phyloP scores from a whole-genome alignment of 1,140 invertebrate genomes.

The Temnothorax curvispinosus region DNA sequence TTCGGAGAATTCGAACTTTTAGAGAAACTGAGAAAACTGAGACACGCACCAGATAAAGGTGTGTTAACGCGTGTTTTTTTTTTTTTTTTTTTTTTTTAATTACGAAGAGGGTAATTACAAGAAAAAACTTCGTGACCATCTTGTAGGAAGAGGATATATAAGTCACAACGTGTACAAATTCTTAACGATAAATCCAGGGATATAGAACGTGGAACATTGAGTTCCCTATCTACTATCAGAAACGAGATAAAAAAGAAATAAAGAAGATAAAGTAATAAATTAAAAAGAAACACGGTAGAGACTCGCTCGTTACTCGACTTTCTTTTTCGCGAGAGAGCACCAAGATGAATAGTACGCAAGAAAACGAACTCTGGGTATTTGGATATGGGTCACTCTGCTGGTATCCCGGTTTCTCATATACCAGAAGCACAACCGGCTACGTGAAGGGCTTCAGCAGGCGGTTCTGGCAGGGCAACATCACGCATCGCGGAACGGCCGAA shows the following conservation, averaged over 20 bases:
- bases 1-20: neutral
- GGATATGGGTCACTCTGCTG: slow-evolving; percentile 95
- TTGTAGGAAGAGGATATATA: neutral
- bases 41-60: neutral
- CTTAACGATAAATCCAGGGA: neutral
- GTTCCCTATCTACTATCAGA: neutral
- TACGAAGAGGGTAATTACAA: neutral
- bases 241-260: neutral
- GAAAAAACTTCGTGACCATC: neutral
- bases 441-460: slow-evolving; percentile 91
- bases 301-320: neutral
- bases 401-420: slow-evolving; percentile 93
- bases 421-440: slow-evolving; percentile 90
- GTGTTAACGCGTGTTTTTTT: neutral
- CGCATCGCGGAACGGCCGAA: slow-evolving; percentile 91
- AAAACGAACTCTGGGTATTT: slow-evolving; percentile 90
- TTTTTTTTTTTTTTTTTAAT: neutral
- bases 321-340: neutral
- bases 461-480: slow-evolving; percentile 95
- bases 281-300: neutral
- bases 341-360: slow-evolving; percentile 27
- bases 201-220: neutral
- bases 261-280: neutral
- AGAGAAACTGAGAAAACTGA: neutral
- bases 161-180: neutral